phyloP scores from a whole-genome alignment of 2,797 vertebrate species.

The Apogon hyalosoma region DNA sequence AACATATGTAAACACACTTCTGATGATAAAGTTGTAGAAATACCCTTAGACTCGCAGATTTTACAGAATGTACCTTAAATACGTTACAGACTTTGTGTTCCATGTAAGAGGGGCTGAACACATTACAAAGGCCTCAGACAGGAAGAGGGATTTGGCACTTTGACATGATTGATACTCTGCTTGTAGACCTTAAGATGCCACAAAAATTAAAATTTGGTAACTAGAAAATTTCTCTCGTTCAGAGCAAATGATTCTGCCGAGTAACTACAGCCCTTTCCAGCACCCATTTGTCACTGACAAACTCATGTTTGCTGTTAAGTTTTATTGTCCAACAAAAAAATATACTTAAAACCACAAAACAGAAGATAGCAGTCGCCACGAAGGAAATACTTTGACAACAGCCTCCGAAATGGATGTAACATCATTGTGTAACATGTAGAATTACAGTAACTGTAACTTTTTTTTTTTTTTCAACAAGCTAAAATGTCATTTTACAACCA shows the following conservation, averaged over 20 bases:
- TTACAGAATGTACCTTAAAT: conserved; percentile 21
- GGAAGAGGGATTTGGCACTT: conserved; percentile 72
- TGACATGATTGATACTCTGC: conserved; percentile 41
- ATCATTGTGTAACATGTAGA: no score
- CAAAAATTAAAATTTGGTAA: conserved; percentile 36
- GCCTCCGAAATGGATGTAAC: no score
- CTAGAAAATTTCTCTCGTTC: conserved; percentile 15
- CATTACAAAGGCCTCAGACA: conserved; percentile 61
- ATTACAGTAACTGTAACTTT: neutral
- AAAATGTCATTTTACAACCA: neutral
- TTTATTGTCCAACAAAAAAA: conserved; percentile 19
- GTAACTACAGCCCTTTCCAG: conserved; percentile 76
- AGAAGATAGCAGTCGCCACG: conserved; percentile 1
- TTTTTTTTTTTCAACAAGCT: neutral
- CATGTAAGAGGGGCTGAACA: conserved; percentile 28
- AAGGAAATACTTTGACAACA: no score
- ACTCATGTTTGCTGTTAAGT: conserved; percentile 13
- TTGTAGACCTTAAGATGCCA: conserved; percentile 25
- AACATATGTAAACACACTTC: conserved; percentile 69
- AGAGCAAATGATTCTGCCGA: conserved; percentile 27
- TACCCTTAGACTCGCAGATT: conserved; percentile 51
- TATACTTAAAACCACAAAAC: conserved; percentile 25
- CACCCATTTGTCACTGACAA: conserved; percentile 42
- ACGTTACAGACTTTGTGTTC: conserved; percentile 18
- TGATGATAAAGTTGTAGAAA: conserved; percentile 50